Conservation (phyloP, 1,140 invertebrate genomes). For the Cyclina sinensis region DNA sequence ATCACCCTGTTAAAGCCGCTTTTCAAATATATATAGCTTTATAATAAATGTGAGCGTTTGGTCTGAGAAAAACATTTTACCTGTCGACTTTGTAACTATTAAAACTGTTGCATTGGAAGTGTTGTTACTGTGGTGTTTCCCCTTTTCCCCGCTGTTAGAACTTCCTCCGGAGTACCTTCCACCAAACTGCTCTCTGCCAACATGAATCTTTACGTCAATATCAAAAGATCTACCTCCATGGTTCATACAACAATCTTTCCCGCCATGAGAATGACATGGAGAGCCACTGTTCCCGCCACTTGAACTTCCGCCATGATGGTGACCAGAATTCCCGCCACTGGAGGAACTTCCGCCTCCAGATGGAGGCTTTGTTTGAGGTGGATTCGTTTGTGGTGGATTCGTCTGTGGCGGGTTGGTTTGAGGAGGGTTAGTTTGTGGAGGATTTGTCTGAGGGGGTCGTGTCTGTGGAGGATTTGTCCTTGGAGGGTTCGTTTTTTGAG, state of each 20-base stretch:
- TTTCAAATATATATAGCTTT: no score
- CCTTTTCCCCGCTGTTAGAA: neutral
- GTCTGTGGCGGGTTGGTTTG: neutral
- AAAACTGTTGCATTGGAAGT: neutral
- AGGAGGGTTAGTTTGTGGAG: neutral
- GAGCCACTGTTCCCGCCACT: neutral
- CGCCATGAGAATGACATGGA: constrained; percentile 48
- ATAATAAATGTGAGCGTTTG: no score
- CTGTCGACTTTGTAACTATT: neutral
- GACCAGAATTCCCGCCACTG: neutral
- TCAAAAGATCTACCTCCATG: constrained; percentile 29
- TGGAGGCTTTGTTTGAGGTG: neutral
- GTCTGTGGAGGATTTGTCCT: neutral
- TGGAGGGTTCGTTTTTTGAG: neutral
- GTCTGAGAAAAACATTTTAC: neutral
- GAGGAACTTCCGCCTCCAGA: neutral
- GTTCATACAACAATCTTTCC: constrained; percentile 30
- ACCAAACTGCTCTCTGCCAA: constrained; percentile 7
- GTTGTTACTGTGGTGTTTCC: constrained; percentile 1
- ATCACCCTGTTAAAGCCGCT: no score
- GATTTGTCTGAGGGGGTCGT: neutral
- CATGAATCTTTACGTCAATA: constrained; percentile 48
- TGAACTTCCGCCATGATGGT: neutral
- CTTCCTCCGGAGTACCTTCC: neutral
- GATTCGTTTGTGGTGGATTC: neutral